phyloP scores from a whole-genome alignment of 2,113 vertebrate genomes.

The Mionectes macconnelli region DNA sequence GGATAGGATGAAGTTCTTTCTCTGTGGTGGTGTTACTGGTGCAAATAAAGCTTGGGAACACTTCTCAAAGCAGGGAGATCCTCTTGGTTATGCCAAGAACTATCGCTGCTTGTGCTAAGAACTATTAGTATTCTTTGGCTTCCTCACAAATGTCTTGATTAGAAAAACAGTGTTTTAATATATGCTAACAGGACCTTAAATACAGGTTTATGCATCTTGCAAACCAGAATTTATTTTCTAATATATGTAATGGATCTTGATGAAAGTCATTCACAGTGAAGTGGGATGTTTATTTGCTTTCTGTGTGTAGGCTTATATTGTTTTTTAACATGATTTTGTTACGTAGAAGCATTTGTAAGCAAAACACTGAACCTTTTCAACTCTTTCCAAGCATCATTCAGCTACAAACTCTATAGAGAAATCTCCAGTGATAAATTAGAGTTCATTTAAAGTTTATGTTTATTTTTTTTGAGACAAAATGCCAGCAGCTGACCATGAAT shows the following conservation, averaged over 20 bases:
- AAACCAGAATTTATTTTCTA: neutral
- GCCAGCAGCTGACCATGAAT: neutral
- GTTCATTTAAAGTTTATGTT: neutral
- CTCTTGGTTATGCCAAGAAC: neutral
- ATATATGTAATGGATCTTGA: neutral
- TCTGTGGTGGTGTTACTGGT: neutral
- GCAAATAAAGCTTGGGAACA: neutral
- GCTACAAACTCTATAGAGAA: neutral
- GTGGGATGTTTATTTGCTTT: slow-evolving; percentile 27
- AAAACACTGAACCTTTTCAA: neutral
- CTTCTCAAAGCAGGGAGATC: neutral
- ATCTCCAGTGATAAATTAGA: neutral
- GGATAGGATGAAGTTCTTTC: neutral
- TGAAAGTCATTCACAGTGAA: slow-evolving; percentile 1
- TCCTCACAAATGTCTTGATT: neutral
- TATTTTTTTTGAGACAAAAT: neutral
- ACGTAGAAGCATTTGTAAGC: neutral
- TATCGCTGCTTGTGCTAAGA: neutral
- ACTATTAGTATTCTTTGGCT: neutral
- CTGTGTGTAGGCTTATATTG: neutral
- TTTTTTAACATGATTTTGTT: neutral
- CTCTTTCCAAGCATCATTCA: neutral
- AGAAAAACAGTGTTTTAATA: slow-evolving; percentile 25
- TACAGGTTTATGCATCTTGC: slow-evolving; percentile 7
- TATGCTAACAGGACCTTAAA: slow-evolving; percentile 9